Percentiles rank a stretch among this genome's conserved stretches.
Evolutionary conservation across 2,888 invertebrate genomes (phyloP).

Genomic region (Resseliella maxima): DNA sequence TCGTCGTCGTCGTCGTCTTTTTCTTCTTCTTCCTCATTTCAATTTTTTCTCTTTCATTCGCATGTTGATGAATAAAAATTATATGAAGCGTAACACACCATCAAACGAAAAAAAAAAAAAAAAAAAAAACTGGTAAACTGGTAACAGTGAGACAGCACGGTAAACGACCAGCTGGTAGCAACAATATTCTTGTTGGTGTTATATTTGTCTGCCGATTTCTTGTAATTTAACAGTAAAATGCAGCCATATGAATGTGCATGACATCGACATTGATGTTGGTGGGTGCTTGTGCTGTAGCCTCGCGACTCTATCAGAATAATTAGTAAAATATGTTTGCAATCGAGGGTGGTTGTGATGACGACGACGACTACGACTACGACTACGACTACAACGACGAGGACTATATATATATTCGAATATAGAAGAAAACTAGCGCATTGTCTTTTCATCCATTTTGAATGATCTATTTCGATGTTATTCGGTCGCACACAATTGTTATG

Average conservation of each 20-base stretch:
- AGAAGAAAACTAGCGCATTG: background rate
- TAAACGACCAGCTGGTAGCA: slow-evolving; percentile 29
- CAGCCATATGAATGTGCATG: slow-evolving; percentile 12
- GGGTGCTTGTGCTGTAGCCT: no score
- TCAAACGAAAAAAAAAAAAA: no score
- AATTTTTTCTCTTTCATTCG: no score
- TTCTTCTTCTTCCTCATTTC: background rate
- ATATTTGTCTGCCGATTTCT: background rate
- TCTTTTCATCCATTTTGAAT: background rate
- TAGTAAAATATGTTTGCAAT: background rate
- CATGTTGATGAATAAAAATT: background rate
- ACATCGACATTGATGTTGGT: no score
- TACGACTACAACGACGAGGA: background rate
- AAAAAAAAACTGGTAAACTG: no score
- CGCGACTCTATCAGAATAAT: no score
- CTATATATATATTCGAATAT: background rate
- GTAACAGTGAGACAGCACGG: no score
- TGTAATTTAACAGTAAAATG: slow-evolving; percentile 10
- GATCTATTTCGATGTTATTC: background rate
- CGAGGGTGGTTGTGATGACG: slow-evolving; percentile 37
- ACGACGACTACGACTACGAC: background rate
- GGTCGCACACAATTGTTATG: background rate
- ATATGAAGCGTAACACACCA: slow-evolving; percentile 50
- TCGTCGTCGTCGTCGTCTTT: background rate
- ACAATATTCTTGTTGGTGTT: slow-evolving; percentile 13